Base-by-base conservation (phyloP, 2,113 vertebrate species). In the Varanus salvator region DNA sequence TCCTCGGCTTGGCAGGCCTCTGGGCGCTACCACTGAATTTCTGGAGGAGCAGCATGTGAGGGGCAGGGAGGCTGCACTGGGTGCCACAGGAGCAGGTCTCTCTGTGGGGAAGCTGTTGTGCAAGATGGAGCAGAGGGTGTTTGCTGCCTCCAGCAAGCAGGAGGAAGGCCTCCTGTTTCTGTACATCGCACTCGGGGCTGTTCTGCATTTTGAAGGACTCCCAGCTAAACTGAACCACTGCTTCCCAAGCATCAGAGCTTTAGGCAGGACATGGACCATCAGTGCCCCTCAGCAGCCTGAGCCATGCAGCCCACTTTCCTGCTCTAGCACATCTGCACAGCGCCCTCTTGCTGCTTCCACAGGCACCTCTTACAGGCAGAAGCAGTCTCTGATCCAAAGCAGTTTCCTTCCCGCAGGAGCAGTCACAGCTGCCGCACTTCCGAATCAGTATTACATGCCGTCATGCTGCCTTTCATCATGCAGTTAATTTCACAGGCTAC, bases 351-450 rank as follows among this genome's bases (percentile, higher is more conserved):
- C 64, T 57, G 89, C 86, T 95, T 93, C 93, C 91, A 93, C 93
- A 96, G 92, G 93, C 93, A 87, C 94, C 87, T 95, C 92, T 95
- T 91, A 77, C 89, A 89, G 80, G 71, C 90, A 88, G 92, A 90
- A 87, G 94, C 88, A 91, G 90, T 74, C 12, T 69, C 27, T 87
- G 88, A 93, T 88, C 93, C 0, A 68, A 92, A 5, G 14, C 0
- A 0, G 83, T n/a, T 14, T 0, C 11, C 48, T 75, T 80, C 7
- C 84, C 78, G 25, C 0, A 0, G 23, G 66, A 68, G 44, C 34
- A 64, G 5, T 9, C 21, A n/a, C 34, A 34, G 44, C 31, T 48
- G 15, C 27, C 54, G 8, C 4, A 3, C 25, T 48, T 72, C n/a
- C 11, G 1, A 21, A 25, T 48, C 66, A n/a, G 76, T 75, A 75